These are phyloP conservation scores for Nannoperca obscura DNA, from an alignment of 2,797 vertebrate genomes.

Conservation along the genomic window DNA sequence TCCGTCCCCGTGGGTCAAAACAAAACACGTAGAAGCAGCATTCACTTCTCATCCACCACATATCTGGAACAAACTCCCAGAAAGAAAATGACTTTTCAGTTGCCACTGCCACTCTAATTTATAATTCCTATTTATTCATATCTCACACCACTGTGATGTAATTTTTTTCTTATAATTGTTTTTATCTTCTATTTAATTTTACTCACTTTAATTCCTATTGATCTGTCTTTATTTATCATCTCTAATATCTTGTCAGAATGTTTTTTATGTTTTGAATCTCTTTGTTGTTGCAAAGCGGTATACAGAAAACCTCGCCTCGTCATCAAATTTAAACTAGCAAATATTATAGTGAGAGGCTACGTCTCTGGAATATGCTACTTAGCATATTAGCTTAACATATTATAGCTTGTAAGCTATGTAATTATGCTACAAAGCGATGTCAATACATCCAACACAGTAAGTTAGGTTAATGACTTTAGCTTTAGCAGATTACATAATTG, in stretches of 20 bases:
- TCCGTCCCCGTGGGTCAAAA: neutral
- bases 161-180: neutral
- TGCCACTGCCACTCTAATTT: no score
- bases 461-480: neutral
- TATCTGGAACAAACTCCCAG: neutral
- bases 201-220: neutral
- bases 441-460: neutral
- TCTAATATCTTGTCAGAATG: neutral
- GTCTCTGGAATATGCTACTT: neutral
- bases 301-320: neutral
- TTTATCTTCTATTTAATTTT: neutral
- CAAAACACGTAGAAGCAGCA: neutral
- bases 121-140: neutral
- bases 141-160: neutral
- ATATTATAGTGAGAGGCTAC: neutral
- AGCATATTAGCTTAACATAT: no score
- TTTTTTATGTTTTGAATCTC: neutral
- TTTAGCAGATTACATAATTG: neutral
- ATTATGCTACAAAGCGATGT: neutral
- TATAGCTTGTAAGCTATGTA: neutral
- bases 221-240: neutral
- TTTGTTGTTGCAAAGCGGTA: neutral
- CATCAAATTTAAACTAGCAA: neutral
- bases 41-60: neutral
- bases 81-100: neutral